Base-by-base conservation (phyloP, 2,888 invertebrate species). In the Agrenia bidenticulata region DNA sequence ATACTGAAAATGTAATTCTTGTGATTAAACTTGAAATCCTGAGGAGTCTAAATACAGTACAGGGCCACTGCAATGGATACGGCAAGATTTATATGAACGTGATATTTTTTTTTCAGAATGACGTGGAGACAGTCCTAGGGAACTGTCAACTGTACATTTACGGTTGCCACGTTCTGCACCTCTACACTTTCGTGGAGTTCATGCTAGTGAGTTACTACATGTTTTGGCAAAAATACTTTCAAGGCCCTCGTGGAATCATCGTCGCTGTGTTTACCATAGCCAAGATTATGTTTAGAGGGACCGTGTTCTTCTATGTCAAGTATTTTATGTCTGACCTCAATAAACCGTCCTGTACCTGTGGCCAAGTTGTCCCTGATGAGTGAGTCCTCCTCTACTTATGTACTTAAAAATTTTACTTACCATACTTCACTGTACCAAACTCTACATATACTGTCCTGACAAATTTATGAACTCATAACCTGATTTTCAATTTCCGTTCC, bases 91-190 rank as follows among this genome's bases (percentile, higher is more conserved):
- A n/a, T n/a, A n/a, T n/a, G n/a, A n/a, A n/a, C n/a, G n/a, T n/a
- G n/a, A n/a, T n/a, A n/a, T 32, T 39, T 32, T 57, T 51, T 13
- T 50, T 66, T 55, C 59, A 66, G 63, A 59, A 49, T 37, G 63
- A 67, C 19, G 63, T 54, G 50, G 66, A 66, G 57, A 69, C 66
- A 42, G 65, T 64, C 21, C 32, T 68, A 55, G 68, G 71, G 11
- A 71, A 71, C 59, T 71, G 71, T 62, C 69, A 71, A 54, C 63
- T 71, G 1, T 71, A 68, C 64, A 66, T 71, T 61, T 67, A 68
- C 60, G 70, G 70, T 32, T 60, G 61, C 54, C 68, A 71, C 21
- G 57, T 64, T 23, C 68, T 71, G 51, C 66, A 68, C 54, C 21
- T 71, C 49, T 71, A 71, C 63, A 68, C 71, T 27, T 23, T 68